Conservation (phyloP, 2,113 vertebrate species). For the Cyphotilapia sp. region DNA sequence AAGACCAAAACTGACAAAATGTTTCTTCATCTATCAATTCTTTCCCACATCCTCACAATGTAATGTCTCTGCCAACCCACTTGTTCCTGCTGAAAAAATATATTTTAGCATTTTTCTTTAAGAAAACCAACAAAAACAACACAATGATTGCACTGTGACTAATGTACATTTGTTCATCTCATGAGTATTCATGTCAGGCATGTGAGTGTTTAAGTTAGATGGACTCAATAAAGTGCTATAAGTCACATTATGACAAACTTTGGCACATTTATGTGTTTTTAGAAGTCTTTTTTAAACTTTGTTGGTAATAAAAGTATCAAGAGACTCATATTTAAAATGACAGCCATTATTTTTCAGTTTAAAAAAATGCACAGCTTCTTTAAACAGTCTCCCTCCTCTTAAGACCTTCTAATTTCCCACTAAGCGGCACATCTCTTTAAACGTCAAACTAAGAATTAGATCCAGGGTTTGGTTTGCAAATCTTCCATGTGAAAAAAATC, state of each 20-base stretch:
- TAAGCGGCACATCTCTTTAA: background rate
- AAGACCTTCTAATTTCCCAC: background rate
- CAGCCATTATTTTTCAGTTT: background rate
- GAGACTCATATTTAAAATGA: background rate
- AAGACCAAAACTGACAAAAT: background rate
- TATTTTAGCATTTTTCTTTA: background rate
- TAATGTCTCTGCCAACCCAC: background rate
- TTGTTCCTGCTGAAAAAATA: background rate
- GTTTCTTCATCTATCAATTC: background rate
- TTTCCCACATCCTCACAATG: background rate
- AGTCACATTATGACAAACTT: background rate
- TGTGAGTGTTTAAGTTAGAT: background rate
- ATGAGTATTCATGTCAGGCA: background rate
- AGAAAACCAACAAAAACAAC: background rate
- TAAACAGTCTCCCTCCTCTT: background rate
- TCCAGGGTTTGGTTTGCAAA: background rate
- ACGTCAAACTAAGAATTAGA: background rate
- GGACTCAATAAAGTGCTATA: background rate
- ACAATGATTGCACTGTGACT: background rate
- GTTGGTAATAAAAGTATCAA: background rate
- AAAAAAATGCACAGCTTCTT: background rate
- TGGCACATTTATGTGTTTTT: background rate
- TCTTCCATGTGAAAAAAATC: slow-evolving; percentile 4
- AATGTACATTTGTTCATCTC: background rate
- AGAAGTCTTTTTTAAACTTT: background rate